Conservation (phyloP, 2,888 invertebrate genomes). For the Philereme transversata region DNA sequence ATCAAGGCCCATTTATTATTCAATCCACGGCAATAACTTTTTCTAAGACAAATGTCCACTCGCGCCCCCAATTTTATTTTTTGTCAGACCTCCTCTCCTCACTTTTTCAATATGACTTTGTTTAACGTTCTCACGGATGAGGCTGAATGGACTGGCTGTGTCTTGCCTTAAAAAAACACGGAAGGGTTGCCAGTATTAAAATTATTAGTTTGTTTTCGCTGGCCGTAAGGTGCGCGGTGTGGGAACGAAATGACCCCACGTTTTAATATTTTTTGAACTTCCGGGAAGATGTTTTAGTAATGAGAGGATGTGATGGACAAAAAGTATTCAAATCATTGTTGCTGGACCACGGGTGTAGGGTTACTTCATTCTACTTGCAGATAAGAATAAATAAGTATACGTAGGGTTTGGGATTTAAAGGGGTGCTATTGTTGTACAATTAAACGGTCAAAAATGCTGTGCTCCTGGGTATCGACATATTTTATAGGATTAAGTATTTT, state of each 20-base stretch:
- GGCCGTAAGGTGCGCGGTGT: slow-evolving; percentile 72
- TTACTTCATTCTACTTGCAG: slow-evolving; percentile 42
- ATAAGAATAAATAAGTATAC: slow-evolving; percentile 14
- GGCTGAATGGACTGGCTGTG: slow-evolving; percentile 68
- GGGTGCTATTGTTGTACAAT: slow-evolving; percentile 36
- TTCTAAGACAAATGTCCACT: slow-evolving; percentile 77
- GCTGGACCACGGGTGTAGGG: slow-evolving; percentile 64
- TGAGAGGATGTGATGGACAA: slow-evolving; percentile 70
- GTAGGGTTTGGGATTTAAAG: slow-evolving; percentile 22
- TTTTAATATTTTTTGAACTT: slow-evolving; percentile 66
- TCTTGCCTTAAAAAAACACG: slow-evolving; percentile 68
- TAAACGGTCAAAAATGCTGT: slow-evolving; percentile 27
- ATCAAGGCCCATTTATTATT: slow-evolving; percentile 64
- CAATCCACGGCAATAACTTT: slow-evolving; percentile 64
- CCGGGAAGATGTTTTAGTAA: slow-evolving; percentile 78
- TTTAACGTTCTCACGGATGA: slow-evolving; percentile 82
- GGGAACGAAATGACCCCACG: slow-evolving; percentile 79
- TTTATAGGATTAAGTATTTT: slow-evolving; percentile 1
- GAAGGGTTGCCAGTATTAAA: slow-evolving; percentile 79
- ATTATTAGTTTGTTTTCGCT: slow-evolving; percentile 76
- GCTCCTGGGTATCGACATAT: slow-evolving; percentile 1
- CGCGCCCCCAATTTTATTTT: slow-evolving; percentile 69
- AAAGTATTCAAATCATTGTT: slow-evolving; percentile 54
- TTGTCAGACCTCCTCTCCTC: slow-evolving; percentile 56
- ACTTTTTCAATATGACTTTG: slow-evolving; percentile 71